Conservation (phyloP, 2,113 vertebrate genomes). For the Megaleporinus macrocephalus region DNA sequence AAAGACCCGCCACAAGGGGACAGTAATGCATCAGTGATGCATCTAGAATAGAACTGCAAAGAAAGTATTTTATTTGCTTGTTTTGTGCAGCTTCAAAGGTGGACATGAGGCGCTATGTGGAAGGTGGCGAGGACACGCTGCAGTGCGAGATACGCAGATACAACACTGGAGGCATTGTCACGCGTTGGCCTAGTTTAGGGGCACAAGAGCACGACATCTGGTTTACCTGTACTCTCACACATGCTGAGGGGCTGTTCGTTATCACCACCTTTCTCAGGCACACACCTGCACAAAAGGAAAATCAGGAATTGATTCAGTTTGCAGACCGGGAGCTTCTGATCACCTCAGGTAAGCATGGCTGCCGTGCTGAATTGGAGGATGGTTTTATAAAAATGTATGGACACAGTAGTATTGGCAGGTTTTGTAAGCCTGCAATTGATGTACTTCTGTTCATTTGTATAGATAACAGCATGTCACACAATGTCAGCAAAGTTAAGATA, state of each 20-base stretch:
- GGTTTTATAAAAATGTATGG: no score
- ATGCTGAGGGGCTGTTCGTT: constrained; percentile 61
- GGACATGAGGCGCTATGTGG: constrained; percentile 65
- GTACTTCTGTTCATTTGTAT: no score
- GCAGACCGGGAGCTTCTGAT: constrained; percentile 60
- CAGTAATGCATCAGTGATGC: not conserved
- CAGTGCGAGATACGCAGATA: constrained; percentile 75
- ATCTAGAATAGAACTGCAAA: no score
- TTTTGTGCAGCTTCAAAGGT: constrained; percentile 64
- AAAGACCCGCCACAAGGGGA: no score
- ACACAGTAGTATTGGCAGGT: no score
- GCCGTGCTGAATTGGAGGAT: no score
- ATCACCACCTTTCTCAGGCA: constrained; percentile 71
- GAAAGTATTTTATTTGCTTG: not conserved
- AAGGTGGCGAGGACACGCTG: constrained; percentile 57
- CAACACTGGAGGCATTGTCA: constrained; percentile 64
- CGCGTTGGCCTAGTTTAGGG: constrained; percentile 71
- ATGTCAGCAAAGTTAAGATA: no score
- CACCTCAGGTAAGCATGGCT: constrained; percentile 68
- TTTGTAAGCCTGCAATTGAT: no score
- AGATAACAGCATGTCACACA: no score
- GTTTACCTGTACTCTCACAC: constrained; percentile 71
- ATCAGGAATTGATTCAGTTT: constrained; percentile 53
- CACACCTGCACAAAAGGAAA: constrained; percentile 58
- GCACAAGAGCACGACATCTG: constrained; percentile 63